Conservation (phyloP, 2,797 vertebrate genomes). For the Lutjanus argentimaculatus region DNA sequence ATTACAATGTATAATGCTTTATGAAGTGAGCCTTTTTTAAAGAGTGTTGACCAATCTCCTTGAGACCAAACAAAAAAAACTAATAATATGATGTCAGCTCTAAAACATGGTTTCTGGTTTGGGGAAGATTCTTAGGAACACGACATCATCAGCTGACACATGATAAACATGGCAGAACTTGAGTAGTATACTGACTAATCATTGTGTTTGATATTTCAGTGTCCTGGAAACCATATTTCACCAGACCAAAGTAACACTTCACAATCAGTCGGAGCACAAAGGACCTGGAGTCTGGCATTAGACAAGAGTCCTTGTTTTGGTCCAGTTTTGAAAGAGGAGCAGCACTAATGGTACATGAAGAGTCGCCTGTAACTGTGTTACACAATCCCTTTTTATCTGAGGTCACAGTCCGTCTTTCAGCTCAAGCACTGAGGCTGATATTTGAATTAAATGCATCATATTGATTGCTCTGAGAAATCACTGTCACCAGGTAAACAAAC, state of each 20-base stretch:
- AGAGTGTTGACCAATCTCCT: background rate
- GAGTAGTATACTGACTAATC: background rate
- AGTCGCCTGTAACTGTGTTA: conserved; percentile 36
- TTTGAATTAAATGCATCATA: background rate
- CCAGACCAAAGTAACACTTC: background rate
- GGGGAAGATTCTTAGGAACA: conserved; percentile 1
- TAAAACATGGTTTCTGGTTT: background rate
- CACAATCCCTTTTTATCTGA: conserved; percentile 33
- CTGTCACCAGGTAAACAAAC: conserved; percentile 14
- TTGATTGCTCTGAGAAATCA: conserved; percentile 17
- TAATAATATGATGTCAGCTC: no score
- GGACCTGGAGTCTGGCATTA: conserved; percentile 21
- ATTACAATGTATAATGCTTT: background rate
- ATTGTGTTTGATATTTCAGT: background rate
- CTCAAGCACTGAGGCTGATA: conserved; percentile 15
- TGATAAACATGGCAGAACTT: background rate
- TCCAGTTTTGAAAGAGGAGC: conserved; percentile 24
- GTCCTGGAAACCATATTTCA: background rate
- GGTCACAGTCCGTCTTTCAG: conserved; percentile 38
- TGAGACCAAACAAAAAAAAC: background rate
- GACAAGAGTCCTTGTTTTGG: conserved; percentile 21
- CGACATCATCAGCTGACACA: background rate
- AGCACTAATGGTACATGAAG: conserved; percentile 14
- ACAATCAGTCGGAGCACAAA: background rate
- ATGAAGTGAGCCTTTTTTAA: background rate